Evolutionary conservation across 2,888 invertebrate species (phyloP).

Genomic region (Athalia rosae): DNA sequence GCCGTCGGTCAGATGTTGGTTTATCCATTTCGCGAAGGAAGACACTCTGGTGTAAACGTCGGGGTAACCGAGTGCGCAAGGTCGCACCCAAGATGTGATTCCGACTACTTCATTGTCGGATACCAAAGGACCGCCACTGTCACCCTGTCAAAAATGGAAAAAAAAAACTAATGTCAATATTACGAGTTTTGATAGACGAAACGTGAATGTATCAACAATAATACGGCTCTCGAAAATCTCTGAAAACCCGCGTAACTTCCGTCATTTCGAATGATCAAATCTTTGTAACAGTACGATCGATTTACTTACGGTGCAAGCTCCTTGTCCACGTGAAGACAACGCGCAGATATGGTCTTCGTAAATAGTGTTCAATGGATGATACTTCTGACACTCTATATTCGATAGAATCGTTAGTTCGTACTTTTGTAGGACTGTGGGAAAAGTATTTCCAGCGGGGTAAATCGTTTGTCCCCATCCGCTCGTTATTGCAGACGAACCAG

Average conservation of each 20-base stretch:
- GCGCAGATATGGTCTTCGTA: slow-evolving; percentile 30
- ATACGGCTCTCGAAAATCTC: too few species aligned
- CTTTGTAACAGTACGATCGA: neutral
- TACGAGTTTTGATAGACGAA: too few species aligned
- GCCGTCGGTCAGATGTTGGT: slow-evolving; percentile 8
- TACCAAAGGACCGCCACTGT: slow-evolving; percentile 57
- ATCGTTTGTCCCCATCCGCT: slow-evolving; percentile 33
- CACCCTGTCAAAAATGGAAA: slow-evolving; percentile 53
- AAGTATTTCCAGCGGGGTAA: slow-evolving; percentile 5
- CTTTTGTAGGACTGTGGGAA: slow-evolving; percentile 30
- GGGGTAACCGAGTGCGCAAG: slow-evolving; percentile 58
- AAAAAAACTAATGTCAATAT: too few species aligned
- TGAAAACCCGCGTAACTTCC: too few species aligned
- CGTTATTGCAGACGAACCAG: neutral
- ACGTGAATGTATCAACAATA: too few species aligned
- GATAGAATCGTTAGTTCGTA: slow-evolving; percentile 29
- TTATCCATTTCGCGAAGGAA: slow-evolving; percentile 57
- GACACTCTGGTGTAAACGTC: slow-evolving; percentile 59
- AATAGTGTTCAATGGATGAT: slow-evolving; percentile 19
- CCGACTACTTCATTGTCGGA: slow-evolving; percentile 52
- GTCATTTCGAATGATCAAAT: too few species aligned
- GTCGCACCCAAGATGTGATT: slow-evolving; percentile 60
- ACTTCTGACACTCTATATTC: slow-evolving; percentile 9
- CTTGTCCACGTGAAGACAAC: slow-evolving; percentile 7
- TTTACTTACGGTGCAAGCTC: slow-evolving; percentile 37